Conservation (phyloP, 2,888 invertebrate genomes). For the Seira sanloemensis region DNA sequence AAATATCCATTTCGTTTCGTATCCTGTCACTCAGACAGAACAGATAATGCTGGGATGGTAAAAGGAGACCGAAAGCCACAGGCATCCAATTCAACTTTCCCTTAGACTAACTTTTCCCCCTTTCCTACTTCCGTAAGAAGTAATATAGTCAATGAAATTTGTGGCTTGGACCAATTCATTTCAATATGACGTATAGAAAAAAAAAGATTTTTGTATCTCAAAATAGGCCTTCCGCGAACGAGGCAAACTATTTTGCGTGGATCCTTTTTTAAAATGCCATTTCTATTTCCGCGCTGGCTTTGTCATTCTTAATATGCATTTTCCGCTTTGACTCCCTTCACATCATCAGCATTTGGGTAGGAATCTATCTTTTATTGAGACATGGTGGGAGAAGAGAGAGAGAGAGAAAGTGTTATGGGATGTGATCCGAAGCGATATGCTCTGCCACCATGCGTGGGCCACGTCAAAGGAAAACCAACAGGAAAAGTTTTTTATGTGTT, state of each 20-base stretch:
- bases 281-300: background rate
- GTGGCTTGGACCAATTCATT: background rate
- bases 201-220: background rate
- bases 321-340: background rate
- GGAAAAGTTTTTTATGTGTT: background rate
- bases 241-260: background rate
- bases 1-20: background rate
- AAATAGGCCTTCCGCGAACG: background rate
- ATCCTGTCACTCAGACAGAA: background rate
- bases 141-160: background rate
- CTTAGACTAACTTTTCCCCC: background rate
- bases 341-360: background rate
- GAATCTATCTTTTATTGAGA: too few relatives aligned
- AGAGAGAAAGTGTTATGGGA: background rate
- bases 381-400: background rate
- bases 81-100: background rate
- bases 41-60: background rate
- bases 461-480: background rate
- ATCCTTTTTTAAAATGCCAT: background rate
- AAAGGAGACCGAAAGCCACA: background rate
- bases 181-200: background rate
- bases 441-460: background rate
- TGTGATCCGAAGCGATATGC: background rate
- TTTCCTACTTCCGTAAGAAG: background rate
- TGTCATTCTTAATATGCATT: background rate